Evolutionary conservation across 2,797 vertebrate genomes (phyloP).

Genomic region (Sebastes matsubarae): DNA sequence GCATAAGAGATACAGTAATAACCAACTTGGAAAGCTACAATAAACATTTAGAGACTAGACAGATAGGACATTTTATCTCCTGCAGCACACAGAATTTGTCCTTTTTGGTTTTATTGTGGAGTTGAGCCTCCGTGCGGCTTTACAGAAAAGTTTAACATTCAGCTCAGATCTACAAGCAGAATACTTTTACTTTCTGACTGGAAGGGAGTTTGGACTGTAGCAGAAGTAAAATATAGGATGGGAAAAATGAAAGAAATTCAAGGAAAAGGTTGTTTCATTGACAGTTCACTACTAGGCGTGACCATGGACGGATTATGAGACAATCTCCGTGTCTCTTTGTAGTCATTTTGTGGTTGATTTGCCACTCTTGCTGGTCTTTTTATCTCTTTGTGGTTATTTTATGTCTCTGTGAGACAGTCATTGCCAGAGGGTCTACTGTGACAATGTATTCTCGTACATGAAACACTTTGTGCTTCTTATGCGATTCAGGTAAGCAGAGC

Average conservation of each 20-base stretch:
- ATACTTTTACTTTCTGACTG: slow-evolving; percentile 1
- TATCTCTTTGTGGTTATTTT: not conserved
- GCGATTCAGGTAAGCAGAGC: too few species aligned
- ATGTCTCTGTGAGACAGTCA: not conserved
- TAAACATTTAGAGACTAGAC: slow-evolving; percentile 37
- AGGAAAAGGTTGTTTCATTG: not conserved
- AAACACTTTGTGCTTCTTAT: too few species aligned
- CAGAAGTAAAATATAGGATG: not conserved
- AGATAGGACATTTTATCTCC: slow-evolving; percentile 39
- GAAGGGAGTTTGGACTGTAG: not conserved
- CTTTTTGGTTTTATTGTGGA: slow-evolving; percentile 10
- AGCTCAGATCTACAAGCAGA: slow-evolving; percentile 7
- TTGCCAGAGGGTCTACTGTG: not conserved
- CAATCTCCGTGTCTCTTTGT: not conserved
- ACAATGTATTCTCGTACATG: too few species aligned
- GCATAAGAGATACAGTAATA: slow-evolving; percentile 46
- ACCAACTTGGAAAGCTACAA: slow-evolving; percentile 32
- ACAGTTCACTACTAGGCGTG: not conserved
- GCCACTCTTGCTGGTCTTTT: fast-evolving
- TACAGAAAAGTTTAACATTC: slow-evolving; percentile 13
- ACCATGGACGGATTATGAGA: not conserved
- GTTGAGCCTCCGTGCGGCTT: not conserved
- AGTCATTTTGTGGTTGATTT: not conserved
- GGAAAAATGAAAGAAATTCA: not conserved
- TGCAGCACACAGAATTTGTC: slow-evolving; percentile 26